phyloP scores from a whole-genome alignment of 2,888 invertebrate species.

The Plebejus argus region DNA sequence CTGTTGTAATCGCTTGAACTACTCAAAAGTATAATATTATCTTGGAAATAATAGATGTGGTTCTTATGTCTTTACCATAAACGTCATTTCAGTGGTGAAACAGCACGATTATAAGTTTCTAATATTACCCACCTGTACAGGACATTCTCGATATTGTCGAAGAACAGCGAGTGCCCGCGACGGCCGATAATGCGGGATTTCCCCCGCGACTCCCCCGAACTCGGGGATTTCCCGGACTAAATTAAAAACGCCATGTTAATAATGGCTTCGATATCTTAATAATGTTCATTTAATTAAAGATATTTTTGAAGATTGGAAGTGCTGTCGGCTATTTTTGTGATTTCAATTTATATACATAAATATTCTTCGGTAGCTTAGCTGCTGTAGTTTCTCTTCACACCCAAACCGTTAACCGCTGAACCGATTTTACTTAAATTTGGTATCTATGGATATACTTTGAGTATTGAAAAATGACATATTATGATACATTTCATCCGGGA shows the following conservation, averaged over 20 bases:
- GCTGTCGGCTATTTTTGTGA: background rate
- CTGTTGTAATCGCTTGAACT: no score
- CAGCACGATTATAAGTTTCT: no score
- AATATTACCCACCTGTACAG: constrained; percentile 1
- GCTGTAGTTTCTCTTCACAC: background rate
- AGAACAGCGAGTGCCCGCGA: constrained; percentile 21
- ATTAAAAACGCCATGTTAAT: constrained; percentile 50
- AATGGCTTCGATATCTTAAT: constrained; percentile 38
- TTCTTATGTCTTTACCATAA: no score
- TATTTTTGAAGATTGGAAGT: constrained; percentile 11
- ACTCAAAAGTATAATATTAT: no score
- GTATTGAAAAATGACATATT: no score
- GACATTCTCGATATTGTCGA: constrained; percentile 8
- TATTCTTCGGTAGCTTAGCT: background rate
- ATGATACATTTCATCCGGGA: no score
- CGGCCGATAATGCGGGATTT: constrained; percentile 41
- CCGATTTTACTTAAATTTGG: no score
- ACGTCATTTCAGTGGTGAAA: no score
- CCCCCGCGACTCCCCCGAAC: constrained; percentile 45
- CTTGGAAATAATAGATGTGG: no score
- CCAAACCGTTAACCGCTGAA: no score
- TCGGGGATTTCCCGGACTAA: constrained; percentile 44
- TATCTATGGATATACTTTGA: no score
- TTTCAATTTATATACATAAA: background rate
- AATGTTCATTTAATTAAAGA: constrained; percentile 21